Percentiles rank a stretch among this genome's conserved stretches.
phyloP scores from a whole-genome alignment of 1,140 invertebrate species.

The Macrocentrus cingulum region DNA sequence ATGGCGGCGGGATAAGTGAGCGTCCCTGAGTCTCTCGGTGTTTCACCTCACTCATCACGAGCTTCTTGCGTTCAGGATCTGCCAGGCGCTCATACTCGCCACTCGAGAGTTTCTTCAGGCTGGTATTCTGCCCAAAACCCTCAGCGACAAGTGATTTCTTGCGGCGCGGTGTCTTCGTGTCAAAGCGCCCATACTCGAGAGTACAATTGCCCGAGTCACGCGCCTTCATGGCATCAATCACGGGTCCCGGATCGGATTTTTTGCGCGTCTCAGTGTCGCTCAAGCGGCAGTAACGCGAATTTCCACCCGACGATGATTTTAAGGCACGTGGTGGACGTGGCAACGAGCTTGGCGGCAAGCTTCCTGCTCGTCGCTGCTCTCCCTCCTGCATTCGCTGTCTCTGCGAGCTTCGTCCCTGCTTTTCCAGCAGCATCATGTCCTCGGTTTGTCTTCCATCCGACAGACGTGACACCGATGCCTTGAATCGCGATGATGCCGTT shows the following conservation, averaged over 20 bases:
- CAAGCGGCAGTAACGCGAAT: slow-evolving; percentile 62
- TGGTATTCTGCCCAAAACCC: slow-evolving; percentile 40
- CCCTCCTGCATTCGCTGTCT: slow-evolving; percentile 67
- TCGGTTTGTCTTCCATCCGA: slow-evolving; percentile 59
- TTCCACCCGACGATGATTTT: slow-evolving; percentile 60
- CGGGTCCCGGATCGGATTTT: slow-evolving; percentile 49
- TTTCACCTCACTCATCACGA: slow-evolving; percentile 42
- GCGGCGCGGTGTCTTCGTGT: slow-evolving; percentile 46
- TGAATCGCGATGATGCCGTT: slow-evolving; percentile 51
- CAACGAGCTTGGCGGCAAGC: slow-evolving; percentile 67
- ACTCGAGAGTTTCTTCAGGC: slow-evolving; percentile 39
- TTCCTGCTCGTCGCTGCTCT: slow-evolving; percentile 54
- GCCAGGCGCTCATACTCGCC: slow-evolving; percentile 51
- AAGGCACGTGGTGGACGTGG: slow-evolving; percentile 67
- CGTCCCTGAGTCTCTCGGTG: slow-evolving; percentile 59
- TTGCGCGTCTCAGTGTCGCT: slow-evolving; percentile 62
- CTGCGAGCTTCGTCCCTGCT: slow-evolving; percentile 74
- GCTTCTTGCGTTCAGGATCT: slow-evolving; percentile 43
- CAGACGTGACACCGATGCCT: slow-evolving; percentile 45
- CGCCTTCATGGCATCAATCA: slow-evolving; percentile 38
- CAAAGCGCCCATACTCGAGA: slow-evolving; percentile 51
- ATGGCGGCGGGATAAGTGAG: slow-evolving; percentile 65
- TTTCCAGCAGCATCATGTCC: slow-evolving; percentile 74
- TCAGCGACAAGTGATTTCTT: slow-evolving; percentile 60
- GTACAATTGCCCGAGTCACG: slow-evolving; percentile 49